Conservation (phyloP, 2,888 invertebrate species). For the Corbicula japonica region DNA sequence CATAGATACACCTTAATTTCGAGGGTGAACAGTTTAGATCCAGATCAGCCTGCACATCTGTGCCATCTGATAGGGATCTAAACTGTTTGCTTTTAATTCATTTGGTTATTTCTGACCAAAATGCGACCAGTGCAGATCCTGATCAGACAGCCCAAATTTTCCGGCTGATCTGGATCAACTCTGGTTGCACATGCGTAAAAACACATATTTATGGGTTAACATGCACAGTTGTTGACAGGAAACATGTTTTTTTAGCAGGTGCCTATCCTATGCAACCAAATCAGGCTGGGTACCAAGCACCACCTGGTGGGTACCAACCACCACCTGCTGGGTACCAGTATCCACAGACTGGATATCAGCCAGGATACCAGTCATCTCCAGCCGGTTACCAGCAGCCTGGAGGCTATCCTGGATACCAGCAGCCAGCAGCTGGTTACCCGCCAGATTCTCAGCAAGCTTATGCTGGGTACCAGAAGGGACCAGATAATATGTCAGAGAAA, state of each 20-base stretch:
- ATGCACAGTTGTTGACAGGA: background rate
- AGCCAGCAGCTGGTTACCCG: constrained; percentile 16
- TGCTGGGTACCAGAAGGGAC: constrained; percentile 32
- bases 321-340: constrained; percentile 25
- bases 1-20: too few relatives aligned
- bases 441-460: constrained; percentile 40
- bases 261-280: constrained; percentile 12
- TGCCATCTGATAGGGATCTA: too few relatives aligned
- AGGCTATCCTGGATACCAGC: background rate
- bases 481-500: constrained; percentile 13
- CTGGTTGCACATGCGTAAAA: background rate
- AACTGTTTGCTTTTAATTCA: too few relatives aligned
- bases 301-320: background rate
- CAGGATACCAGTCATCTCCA: too few relatives aligned
- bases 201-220: background rate
- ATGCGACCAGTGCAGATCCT: background rate
- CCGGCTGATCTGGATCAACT: too few relatives aligned
- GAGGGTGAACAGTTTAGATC: too few relatives aligned
- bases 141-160: background rate
- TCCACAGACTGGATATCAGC: constrained; percentile 8
- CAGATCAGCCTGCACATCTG: too few relatives aligned
- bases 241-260: background rate
- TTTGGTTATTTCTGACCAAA: too few relatives aligned
- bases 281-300: constrained; percentile 15
- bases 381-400: background rate